Base-by-base conservation (phyloP, 2,113 vertebrate genomes). In the Brachyistius frenatus region DNA sequence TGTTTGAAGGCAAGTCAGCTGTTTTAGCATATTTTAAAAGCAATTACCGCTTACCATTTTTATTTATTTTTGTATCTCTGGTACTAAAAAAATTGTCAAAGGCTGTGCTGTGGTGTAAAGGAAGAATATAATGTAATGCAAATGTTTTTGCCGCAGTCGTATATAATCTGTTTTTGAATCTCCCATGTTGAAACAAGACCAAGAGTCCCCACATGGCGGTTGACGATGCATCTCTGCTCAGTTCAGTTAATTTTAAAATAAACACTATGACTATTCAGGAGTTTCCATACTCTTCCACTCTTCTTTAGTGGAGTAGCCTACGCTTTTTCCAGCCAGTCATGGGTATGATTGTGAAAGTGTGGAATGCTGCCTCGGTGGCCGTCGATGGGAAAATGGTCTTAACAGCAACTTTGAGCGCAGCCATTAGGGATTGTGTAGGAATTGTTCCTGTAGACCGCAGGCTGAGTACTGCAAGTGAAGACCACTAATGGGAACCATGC, bases 401-500 rank as follows among this genome's bases (percentile, higher is more conserved):
- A 85, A 81, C 82, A 73, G 81, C 61, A 67, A 86, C 64, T 85
- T 70, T 55, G 66, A 88, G 78, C 62, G 44, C 81, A 84, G 77
- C 85, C 89, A 83, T 85, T 85, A 81, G 89, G 69, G 84, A 89
- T 66, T 58, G 75, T 85, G 88, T 46, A 72, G 78, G 75, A 88
- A 89, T 86, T 86, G 86, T 87, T 91, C 83, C 88, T 92, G 83
- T 75, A 56, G 63, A 90, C 85, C 71, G 64, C 89, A 87, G 79
- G 49, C 83, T 66, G 74, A 86, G 88, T 79, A 73, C 70, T 85
- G 80, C n/a, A 23, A 79, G 78, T 71, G 66, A 58, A 80, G 81
- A 86, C 85, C 90, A 84, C 91, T 92, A 94, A 93, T 92, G 80
- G 81, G 86, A 93, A 92, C 89, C 92, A 93, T 89, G 83, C 76